A percentile compares a stretch with the other conserved stretches of the same genome.
Conservation (phyloP, 2,113 vertebrate species). For the Eulemur rufifrons region DNA sequence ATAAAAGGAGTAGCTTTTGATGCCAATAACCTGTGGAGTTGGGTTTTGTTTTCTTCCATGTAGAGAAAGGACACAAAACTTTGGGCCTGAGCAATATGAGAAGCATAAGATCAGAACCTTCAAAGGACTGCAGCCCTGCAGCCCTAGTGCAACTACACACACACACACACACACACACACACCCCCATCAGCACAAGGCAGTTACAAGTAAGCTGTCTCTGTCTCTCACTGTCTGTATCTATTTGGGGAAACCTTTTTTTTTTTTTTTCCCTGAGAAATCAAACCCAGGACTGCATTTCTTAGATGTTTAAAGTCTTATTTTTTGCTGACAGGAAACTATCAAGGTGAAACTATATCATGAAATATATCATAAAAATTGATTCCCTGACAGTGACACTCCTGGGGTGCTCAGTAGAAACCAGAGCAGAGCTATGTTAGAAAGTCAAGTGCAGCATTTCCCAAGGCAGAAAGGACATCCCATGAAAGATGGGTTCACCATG, state of each 20-base stretch:
- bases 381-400: not conserved
- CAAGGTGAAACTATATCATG: conserved; percentile 17
- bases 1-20: not conserved
- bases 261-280: not conserved
- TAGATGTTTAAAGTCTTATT: not conserved
- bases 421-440: not conserved
- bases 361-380: conserved; percentile 41
- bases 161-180: not conserved
- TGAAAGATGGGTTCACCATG: not conserved
- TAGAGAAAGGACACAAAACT: not conserved
- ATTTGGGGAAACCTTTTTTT: not conserved
- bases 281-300: not conserved
- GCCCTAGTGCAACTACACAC: not conserved
- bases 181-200: not conserved
- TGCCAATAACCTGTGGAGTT: not conserved
- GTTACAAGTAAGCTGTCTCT: not conserved
- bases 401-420: not conserved
- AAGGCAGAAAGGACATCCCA: not conserved
- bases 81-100: not conserved
- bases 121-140: not conserved
- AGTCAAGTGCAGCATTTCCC: not conserved
- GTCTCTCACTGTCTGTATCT: not conserved
- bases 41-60: not conserved
- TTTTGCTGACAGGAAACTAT: not conserved
- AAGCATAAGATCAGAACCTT: not conserved